Conservation (phyloP, 2,113 vertebrate genomes). For the Oryzias celebensis region DNA sequence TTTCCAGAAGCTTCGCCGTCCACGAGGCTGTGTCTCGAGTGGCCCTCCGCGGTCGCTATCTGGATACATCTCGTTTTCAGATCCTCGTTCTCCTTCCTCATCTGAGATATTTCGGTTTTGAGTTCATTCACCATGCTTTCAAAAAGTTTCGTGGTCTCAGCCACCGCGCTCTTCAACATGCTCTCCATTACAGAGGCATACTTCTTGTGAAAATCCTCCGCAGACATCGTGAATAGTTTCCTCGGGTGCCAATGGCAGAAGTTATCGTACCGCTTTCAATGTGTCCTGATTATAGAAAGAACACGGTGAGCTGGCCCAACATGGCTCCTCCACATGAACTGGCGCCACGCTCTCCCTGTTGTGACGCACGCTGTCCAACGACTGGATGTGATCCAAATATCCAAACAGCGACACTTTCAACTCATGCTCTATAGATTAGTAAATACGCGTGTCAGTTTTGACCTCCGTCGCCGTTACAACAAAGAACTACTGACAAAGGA, state of each 20-base stretch:
- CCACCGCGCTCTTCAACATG: conserved; percentile 62
- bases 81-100: conserved; percentile 69
- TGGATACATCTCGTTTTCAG: conserved; percentile 53
- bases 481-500: too few relatives aligned
- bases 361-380: conserved; percentile 39
- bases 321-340: conserved; percentile 39
- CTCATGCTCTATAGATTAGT: too few relatives aligned
- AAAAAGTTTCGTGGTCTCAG: conserved; percentile 75
- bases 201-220: conserved; percentile 61
- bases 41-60: conserved; percentile 8
- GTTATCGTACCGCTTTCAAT: background rate
- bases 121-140: conserved; percentile 70
- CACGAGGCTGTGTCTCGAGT: background rate
- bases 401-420: too few relatives aligned
- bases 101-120: conserved; percentile 62
- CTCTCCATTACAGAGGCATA: conserved; percentile 71
- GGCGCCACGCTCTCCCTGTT: conserved; percentile 15
- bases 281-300: background rate
- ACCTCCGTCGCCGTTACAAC: too few relatives aligned
- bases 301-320: conserved; percentile 3
- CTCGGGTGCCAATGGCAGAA: background rate
- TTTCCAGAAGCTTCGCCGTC: background rate
- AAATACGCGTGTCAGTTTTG: too few relatives aligned
- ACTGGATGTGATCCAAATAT: too few relatives aligned
- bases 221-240: conserved; percentile 41